phyloP scores from a whole-genome alignment of 2,113 vertebrate species.

The Austrofundulus limnaeus region DNA sequence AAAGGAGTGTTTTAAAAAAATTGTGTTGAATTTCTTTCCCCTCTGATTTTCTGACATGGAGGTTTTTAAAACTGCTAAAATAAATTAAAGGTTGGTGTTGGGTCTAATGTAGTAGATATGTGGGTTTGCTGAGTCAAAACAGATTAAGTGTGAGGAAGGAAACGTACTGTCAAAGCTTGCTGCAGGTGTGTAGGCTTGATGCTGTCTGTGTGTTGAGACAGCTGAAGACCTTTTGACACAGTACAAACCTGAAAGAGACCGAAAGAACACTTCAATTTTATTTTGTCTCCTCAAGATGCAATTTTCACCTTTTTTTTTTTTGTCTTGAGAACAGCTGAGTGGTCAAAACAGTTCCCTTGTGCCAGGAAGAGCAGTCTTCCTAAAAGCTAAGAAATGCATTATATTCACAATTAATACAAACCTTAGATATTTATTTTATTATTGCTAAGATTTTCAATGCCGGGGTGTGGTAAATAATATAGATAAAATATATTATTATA shows the following conservation, averaged over 20 bases:
- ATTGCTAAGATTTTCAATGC: not conserved
- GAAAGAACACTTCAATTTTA: slow-evolving; percentile 22
- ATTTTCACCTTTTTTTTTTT: slow-evolving; percentile 27
- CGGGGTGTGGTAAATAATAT: too few relatives aligned
- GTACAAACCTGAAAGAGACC: slow-evolving; percentile 13
- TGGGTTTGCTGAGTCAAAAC: slow-evolving; percentile 35
- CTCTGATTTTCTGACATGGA: too few relatives aligned
- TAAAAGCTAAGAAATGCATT: not conserved
- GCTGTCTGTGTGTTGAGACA: slow-evolving; percentile 18
- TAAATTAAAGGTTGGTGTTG: not conserved
- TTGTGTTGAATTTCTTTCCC: too few relatives aligned
- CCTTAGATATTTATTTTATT: not conserved
- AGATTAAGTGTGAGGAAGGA: slow-evolving; percentile 20
- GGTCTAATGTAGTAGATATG: slow-evolving; percentile 32
- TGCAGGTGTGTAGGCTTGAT: slow-evolving; percentile 32
- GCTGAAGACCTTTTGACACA: slow-evolving; percentile 34
- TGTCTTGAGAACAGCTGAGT: slow-evolving; percentile 16
- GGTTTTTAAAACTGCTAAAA: not conserved
- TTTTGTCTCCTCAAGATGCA: slow-evolving; percentile 21
- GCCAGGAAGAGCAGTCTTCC: not conserved
- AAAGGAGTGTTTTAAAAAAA: too few relatives aligned
- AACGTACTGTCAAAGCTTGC: slow-evolving; percentile 9
- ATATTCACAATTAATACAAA: too few relatives aligned
- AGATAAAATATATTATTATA: too few relatives aligned
- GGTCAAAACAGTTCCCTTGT: slow-evolving; percentile 2